These are phyloP conservation scores for Drosophila sordidapex DNA, from an alignment of 2,888 invertebrate genomes.

Conservation along the genomic window DNA sequence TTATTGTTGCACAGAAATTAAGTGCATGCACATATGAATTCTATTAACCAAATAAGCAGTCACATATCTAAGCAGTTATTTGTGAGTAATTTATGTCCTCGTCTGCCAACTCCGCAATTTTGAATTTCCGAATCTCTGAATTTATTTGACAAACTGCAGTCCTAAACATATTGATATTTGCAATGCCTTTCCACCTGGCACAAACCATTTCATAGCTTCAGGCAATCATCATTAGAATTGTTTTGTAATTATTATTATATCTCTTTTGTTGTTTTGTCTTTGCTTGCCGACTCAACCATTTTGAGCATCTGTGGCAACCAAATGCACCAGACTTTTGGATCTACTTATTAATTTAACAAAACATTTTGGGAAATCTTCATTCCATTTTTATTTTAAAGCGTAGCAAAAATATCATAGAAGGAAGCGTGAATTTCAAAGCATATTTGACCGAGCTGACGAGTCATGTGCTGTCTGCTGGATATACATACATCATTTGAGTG, in stretches of 20 bases:
- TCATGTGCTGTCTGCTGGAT: not conserved
- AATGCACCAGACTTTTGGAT: not conserved
- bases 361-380: not conserved
- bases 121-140: not conserved
- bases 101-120: not conserved
- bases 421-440: not conserved
- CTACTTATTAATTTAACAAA: not conserved
- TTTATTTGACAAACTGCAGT: not conserved
- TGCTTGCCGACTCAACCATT: not conserved
- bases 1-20: not conserved
- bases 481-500: not conserved
- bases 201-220: not conserved
- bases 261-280: not conserved
- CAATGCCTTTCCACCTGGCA: not conserved
- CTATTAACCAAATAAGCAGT: not conserved
- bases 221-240: not conserved
- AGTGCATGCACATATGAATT: not conserved
- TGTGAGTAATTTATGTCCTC: not conserved
- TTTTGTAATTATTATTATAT: not conserved
- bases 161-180: not conserved
- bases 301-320: not conserved
- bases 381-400: not conserved
- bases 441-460: not conserved
- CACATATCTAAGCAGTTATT: not conserved
- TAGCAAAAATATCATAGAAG: no score